phyloP scores from a whole-genome alignment of 1,140 invertebrate genomes.

The Drosophila repleta region DNA sequence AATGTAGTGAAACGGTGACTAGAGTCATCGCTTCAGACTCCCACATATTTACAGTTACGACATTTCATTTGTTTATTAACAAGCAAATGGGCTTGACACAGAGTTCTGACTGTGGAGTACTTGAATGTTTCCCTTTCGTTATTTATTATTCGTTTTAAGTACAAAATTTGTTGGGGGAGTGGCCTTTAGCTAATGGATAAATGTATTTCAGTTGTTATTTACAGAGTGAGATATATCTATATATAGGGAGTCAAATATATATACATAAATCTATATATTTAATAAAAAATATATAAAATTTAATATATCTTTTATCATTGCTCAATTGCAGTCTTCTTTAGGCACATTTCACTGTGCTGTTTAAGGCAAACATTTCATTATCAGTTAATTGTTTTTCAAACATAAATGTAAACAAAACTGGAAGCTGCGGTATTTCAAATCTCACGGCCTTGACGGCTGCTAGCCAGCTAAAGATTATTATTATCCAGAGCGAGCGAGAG shows the following conservation, averaged over 20 bases:
- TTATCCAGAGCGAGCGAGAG: slow-evolving; percentile 3
- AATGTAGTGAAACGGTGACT: slow-evolving; percentile 21
- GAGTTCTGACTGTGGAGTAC: slow-evolving; percentile 3
- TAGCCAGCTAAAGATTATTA: slow-evolving; percentile 27
- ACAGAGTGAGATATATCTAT: not conserved
- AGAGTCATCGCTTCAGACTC: slow-evolving; percentile 16
- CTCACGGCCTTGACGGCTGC: slow-evolving; percentile 58
- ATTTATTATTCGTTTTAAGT: slow-evolving; percentile 25
- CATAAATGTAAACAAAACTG: slow-evolving; percentile 63
- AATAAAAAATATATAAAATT: no score
- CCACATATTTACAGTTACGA: slow-evolving; percentile 12
- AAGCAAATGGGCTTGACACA: slow-evolving; percentile 23
- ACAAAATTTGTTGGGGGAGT: slow-evolving; percentile 5
- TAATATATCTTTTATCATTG: not conserved
- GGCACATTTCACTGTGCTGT: slow-evolving; percentile 25
- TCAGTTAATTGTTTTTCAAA: slow-evolving; percentile 34
- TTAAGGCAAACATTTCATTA: slow-evolving; percentile 48
- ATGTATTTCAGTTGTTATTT: not conserved
- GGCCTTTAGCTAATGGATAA: slow-evolving; percentile 1
- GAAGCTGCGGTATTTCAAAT: slow-evolving; percentile 61
- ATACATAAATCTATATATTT: not conserved
- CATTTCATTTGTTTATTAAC: slow-evolving; percentile 15
- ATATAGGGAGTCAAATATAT: not conserved
- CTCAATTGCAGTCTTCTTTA: not conserved
- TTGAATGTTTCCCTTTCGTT: slow-evolving; percentile 20